A percentile compares a stretch with the other conserved stretches of the same genome.
These are phyloP conservation scores for Homarus americanus DNA, from an alignment of 1,140 invertebrate genomes.

Conservation along the genomic window DNA sequence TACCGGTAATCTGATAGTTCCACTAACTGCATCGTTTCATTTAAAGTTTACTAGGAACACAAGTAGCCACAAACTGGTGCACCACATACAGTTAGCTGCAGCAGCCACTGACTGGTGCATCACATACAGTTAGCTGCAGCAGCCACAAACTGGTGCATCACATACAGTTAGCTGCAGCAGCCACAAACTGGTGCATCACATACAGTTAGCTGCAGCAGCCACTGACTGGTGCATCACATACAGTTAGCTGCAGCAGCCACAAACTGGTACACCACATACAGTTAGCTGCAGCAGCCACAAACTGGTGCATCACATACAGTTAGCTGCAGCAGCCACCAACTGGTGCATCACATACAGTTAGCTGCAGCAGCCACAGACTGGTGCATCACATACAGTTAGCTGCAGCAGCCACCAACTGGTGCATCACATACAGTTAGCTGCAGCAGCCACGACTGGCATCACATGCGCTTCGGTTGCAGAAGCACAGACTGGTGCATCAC, in stretches of 20 bases:
- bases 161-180: constrained; percentile 26
- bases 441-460: too few relatives aligned
- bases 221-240: constrained; percentile 58
- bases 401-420: constrained; percentile 21
- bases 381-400: constrained; percentile 56
- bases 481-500: too few relatives aligned
- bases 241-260: not conserved
- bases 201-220: constrained; percentile 8
- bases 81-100: too few relatives aligned
- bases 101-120: constrained; percentile 38
- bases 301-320: constrained; percentile 58
- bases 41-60: not conserved
- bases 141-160: constrained; percentile 45
- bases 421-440: constrained; percentile 45
- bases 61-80: too few relatives aligned
- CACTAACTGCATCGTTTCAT: not conserved
- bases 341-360: constrained; percentile 58
- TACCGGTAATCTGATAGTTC: not conserved
- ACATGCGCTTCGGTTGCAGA: too few relatives aligned
- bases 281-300: not conserved
- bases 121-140: constrained; percentile 38
- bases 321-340: not conserved
- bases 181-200: constrained; percentile 50
- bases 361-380: constrained; percentile 17
- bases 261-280: constrained; percentile 54